Conservation (phyloP, 2,113 vertebrate species). For the Nipponia nippon region DNA sequence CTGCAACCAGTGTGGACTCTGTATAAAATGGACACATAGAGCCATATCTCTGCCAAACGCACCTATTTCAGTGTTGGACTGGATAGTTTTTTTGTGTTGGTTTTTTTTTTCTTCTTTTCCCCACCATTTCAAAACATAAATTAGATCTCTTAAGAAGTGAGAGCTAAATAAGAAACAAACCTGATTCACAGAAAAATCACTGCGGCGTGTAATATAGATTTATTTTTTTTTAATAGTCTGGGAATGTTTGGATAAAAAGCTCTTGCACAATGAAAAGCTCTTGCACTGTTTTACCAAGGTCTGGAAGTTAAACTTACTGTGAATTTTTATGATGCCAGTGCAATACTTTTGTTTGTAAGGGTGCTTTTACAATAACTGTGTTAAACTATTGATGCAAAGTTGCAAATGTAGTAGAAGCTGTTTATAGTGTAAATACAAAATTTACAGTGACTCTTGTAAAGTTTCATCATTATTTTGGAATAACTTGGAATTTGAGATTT, state of each 20-base stretch:
- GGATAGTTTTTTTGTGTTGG: neutral
- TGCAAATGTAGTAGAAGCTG: neutral
- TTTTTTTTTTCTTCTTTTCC: neutral
- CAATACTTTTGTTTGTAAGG: constrained; percentile 56
- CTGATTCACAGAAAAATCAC: neutral
- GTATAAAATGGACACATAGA: neutral
- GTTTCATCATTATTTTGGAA: neutral
- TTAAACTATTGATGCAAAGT: neutral
- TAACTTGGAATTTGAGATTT: neutral
- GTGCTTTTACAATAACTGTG: constrained; percentile 1
- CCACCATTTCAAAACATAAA: neutral
- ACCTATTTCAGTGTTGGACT: neutral
- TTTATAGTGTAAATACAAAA: constrained; percentile 34
- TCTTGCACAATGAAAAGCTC: constrained; percentile 35
- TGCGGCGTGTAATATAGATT: neutral
- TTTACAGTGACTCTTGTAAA: neutral
- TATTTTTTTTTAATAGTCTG: neutral
- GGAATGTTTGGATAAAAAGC: constrained; percentile 10
- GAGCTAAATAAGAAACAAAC: neutral
- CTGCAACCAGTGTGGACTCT: neutral
- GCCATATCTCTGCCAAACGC: neutral
- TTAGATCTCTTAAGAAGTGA: neutral
- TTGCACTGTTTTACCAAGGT: constrained; percentile 38
- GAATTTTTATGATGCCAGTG: constrained; percentile 52
- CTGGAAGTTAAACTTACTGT: constrained; percentile 33